Base-by-base conservation (phyloP, 2,888 invertebrate species). In the Mystacides longicornis region DNA sequence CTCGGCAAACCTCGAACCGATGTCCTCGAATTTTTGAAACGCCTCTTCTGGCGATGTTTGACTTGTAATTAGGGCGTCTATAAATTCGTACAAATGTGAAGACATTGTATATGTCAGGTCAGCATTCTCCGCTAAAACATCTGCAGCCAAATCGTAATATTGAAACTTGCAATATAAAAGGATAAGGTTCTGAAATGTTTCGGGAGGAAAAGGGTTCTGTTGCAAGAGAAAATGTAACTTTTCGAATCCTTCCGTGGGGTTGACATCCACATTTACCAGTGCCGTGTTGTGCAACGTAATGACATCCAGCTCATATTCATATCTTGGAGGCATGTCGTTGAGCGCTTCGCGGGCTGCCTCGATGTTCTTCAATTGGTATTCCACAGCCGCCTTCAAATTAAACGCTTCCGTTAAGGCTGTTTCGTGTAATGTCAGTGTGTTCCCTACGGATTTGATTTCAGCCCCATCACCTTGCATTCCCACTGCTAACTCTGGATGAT, bases 251-350 rank as follows among this genome's bases (percentile, higher is more conserved):
- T 96, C 94, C 0, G 89, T 87, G 0, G 94, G 89, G 66, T 88
- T 87, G 27, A 81, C 77, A 61, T 94, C 93, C 74, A 94, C 92
- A 61, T 93, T 92, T 0, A 81, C 81, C 42, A 99, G 75, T 0
- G 97, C 98, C 72, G 97, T 89, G 70, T 99, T 99, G 69, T 99
- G 99, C 42, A 99, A 78, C 3, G 98, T 97, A 0, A 99, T 93
- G 3, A 96, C 95, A 71, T 99, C 99, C 62, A 98, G 73, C 74
- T 99, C 99, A 67, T 95, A 94, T 71, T 99, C 98, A 7, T 93
- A 88, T 60, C 99, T 80, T 0, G 95, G 94, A 2, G 93, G 93
- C 83, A 93, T 87, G 67, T 93, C 93, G 2, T 87, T 86, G 23
- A 94, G 71, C 0, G 93, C 92, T 72, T 93, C 93, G 64, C 87